Conservation (phyloP, 30 jellyfish, hydroid and myxozoan species). For the Turritopsis rubra region DNA sequence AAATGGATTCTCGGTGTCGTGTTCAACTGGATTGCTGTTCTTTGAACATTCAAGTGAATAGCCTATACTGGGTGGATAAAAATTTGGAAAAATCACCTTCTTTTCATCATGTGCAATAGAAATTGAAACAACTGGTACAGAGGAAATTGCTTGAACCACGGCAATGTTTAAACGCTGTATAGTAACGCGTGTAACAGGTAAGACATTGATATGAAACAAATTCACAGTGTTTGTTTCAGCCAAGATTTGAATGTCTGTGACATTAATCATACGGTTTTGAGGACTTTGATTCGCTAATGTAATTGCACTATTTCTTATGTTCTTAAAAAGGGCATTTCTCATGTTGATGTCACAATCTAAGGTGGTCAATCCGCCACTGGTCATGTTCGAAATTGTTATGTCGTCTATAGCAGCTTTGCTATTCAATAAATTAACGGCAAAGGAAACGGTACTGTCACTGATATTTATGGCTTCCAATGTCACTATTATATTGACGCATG, state of each 20-base stretch:
- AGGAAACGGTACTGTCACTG: neutral
- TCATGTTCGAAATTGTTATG: neutral
- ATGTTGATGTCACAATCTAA: neutral
- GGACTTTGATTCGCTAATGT: too few relatives aligned
- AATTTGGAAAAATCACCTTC: neutral
- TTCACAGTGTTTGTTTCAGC: neutral
- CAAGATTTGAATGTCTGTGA: neutral
- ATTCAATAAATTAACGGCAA: neutral
- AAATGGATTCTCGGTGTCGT: neutral
- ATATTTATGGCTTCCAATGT: neutral
- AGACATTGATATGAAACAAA: neutral
- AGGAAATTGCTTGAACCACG: neutral
- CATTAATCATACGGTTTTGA: neutral
- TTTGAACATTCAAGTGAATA: neutral
- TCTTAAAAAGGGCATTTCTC: neutral
- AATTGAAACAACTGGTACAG: neutral
- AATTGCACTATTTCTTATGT: neutral
- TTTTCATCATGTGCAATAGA: neutral
- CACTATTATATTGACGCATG: neutral
- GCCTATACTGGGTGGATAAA: neutral
- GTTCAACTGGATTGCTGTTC: neutral
- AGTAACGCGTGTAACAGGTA: neutral
- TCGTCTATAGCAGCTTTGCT: neutral
- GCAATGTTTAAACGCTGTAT: neutral
- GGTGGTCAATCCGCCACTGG: neutral